Base-by-base conservation (phyloP, 2,797 vertebrate genomes). In the Arctocebus calabarensis region DNA sequence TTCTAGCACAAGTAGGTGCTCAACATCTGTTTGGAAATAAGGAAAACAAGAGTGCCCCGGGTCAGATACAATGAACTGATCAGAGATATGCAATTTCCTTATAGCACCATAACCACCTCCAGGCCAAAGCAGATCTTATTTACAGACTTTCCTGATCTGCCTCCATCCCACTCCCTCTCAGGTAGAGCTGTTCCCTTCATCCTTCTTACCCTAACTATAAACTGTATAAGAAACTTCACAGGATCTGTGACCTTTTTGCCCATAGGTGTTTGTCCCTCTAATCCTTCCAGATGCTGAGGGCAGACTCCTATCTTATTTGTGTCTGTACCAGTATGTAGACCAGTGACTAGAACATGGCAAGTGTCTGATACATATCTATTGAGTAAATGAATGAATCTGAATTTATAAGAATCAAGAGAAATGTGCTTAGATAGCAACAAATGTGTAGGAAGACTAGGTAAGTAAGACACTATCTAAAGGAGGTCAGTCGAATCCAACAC, bases 381-480 rank as follows among this genome's bases (percentile, higher is more conserved):
- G 57, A 74, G n/a, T 89, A 84, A 96, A 64, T 75, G 13, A 96
- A 96, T 92, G 82, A 52, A 73, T 82, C 32, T 73, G n/a, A 91
- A 82, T 81, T 87, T 70, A 90, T 93, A 92, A 40, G 5, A n/a
- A 68, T 90, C 52, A 48, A n/a, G 11, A 90, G 57, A 92, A 94
- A 57, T 20, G 8, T 57, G 34, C 29, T 25, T 90, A n/a, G 57
- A 83, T 34, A 74, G 57, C 82, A 81, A 29, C 34, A 14, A 37
- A 91, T 88, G 16, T 52, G 12, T 64, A 68, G 25, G 19, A n/a
- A 82, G 85, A 81, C 20, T 34, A n/a, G 34, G 74, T 61, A 81
- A 93, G 40, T 83, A 52, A 71, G 61, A 85, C 48, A 81, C 23
- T 48, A 37, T 59, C 40, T 87, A 32, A 84, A 11, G 40, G 19